A percentile compares a stretch with the other conserved stretches of the same genome.
phyloP scores from a whole-genome alignment of 2,888 invertebrate species.

The Catocala nupta region DNA sequence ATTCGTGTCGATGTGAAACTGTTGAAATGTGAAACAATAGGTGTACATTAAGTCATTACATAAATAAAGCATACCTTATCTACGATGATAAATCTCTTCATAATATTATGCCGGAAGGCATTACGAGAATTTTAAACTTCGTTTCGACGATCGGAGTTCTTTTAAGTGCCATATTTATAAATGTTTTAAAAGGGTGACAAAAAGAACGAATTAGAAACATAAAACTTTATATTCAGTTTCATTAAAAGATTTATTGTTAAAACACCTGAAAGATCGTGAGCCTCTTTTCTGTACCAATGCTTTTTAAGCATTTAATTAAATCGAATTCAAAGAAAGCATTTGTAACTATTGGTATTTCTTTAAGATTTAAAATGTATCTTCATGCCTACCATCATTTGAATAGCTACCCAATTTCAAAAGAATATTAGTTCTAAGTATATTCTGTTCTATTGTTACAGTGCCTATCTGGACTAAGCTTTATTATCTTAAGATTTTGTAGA shows the following conservation, averaged over 20 bases:
- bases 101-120: slow-evolving; percentile 23
- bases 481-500: not conserved
- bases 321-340: slow-evolving; percentile 4
- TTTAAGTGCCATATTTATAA: slow-evolving; percentile 12
- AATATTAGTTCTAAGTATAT: not conserved
- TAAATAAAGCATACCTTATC: slow-evolving; percentile 38
- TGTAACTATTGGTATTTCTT: not conserved
- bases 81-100: slow-evolving; percentile 32
- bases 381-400: too few relatives aligned
- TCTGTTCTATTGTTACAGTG: not conserved
- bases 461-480: not conserved
- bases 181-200: slow-evolving; percentile 11
- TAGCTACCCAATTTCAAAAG: not conserved
- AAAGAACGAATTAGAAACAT: not conserved
- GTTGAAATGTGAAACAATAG: slow-evolving; percentile 40
- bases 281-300: slow-evolving; percentile 28
- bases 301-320: slow-evolving; percentile 32
- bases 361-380: not conserved
- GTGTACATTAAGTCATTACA: slow-evolving; percentile 42
- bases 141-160: slow-evolving; percentile 19
- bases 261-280: slow-evolving; percentile 23
- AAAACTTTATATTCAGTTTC: slow-evolving; percentile 11
- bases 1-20: slow-evolving; percentile 29
- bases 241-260: slow-evolving; percentile 24
- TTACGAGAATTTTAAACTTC: slow-evolving; percentile 30